Percentiles rank a stretch among this genome's conserved stretches.
Conservation (phyloP, 2,888 invertebrate species). For the Zele albiditarsus region DNA sequence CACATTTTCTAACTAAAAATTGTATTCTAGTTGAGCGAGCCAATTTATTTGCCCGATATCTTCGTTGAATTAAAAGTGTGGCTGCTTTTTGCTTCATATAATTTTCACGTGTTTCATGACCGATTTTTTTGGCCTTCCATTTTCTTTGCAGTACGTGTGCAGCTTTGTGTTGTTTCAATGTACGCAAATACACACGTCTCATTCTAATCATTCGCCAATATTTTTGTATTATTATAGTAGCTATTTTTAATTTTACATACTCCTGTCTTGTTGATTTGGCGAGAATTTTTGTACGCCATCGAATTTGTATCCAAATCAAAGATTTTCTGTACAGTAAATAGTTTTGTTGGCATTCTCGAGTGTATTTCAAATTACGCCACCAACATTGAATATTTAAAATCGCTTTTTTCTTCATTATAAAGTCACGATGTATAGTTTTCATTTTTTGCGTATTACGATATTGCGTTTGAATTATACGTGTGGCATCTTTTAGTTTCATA, state of each 20-base stretch:
- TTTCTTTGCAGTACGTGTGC: slow-evolving; percentile 59
- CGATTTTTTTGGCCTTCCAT: slow-evolving; percentile 61
- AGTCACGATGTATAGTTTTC: slow-evolving; percentile 44
- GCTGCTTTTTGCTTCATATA: slow-evolving; percentile 53
- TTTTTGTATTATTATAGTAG: slow-evolving; percentile 66
- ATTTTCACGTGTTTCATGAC: slow-evolving; percentile 10
- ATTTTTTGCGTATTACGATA: slow-evolving; percentile 59
- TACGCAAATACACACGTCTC: slow-evolving; percentile 40
- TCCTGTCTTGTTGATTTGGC: slow-evolving; percentile 58
- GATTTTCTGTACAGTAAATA: slow-evolving; percentile 46
- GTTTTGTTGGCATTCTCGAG: slow-evolving; percentile 26
- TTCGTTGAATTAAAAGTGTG: slow-evolving; percentile 71
- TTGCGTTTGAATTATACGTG: slow-evolving; percentile 75
- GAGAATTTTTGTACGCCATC: slow-evolving; percentile 60
- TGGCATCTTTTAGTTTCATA: slow-evolving; percentile 69
- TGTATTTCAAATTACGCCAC: slow-evolving; percentile 56
- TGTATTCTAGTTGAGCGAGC: slow-evolving; percentile 37
- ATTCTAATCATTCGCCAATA: slow-evolving; percentile 53
- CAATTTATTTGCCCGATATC: slow-evolving; percentile 68
- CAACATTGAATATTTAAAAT: slow-evolving; percentile 59
- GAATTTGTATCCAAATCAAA: slow-evolving; percentile 58
- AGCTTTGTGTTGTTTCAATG: slow-evolving; percentile 40
- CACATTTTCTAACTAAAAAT: slow-evolving; percentile 53
- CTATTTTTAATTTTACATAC: slow-evolving; percentile 58
- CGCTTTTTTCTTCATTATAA: slow-evolving; percentile 42